These are phyloP conservation scores for Sericinus montela DNA, from an alignment of 2,888 invertebrate genomes.

Conservation along the genomic window DNA sequence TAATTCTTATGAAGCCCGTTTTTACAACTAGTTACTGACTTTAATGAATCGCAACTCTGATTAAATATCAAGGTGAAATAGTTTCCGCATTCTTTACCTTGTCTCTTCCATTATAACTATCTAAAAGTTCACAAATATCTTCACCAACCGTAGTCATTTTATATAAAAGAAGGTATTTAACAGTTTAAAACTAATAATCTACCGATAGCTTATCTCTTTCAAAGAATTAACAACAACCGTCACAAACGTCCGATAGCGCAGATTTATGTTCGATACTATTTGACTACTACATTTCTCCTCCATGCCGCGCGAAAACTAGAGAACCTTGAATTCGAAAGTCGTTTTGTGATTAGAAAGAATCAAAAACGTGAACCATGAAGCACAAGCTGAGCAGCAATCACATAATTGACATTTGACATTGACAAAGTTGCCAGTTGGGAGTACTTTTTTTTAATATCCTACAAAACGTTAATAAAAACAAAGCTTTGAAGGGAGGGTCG, in stretches of 20 bases:
- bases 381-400: constrained; percentile 22
- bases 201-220: constrained; percentile 27
- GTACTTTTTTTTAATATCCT: too few relatives aligned
- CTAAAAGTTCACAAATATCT: constrained; percentile 85
- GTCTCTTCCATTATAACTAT: constrained; percentile 91
- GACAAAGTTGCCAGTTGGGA: not conserved
- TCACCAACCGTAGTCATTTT: constrained; percentile 61
- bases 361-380: not conserved
- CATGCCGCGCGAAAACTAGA: constrained; percentile 40
- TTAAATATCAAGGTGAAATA: constrained; percentile 44
- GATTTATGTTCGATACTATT: constrained; percentile 47
- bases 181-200: constrained; percentile 9
- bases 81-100: constrained; percentile 81
- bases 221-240: constrained; percentile 7
- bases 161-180: constrained; percentile 3
- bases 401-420: not conserved
- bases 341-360: constrained; percentile 18
- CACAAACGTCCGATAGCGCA: constrained; percentile 35
- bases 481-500: too few relatives aligned
- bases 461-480: too few relatives aligned
- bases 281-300: constrained; percentile 62
- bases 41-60: constrained; percentile 33
- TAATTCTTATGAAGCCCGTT: too few relatives aligned
- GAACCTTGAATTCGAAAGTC: constrained; percentile 33
- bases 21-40: too few relatives aligned